Conservation (phyloP, 2,888 invertebrate species). For the Phytoseiulus persimilis region DNA sequence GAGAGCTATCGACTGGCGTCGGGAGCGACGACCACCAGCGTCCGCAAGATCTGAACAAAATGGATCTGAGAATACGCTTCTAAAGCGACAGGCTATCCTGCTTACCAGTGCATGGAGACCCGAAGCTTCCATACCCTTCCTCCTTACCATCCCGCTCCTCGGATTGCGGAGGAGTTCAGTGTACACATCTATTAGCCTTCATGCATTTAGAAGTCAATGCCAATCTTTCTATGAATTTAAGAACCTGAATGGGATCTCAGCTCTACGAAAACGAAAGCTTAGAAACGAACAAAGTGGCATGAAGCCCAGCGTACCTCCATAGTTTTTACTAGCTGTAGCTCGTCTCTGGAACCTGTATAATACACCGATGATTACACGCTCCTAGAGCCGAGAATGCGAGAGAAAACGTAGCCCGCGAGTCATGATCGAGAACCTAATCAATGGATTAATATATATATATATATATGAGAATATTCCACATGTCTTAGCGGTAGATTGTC, state of each 20-base stretch:
- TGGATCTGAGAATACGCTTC: neutral
- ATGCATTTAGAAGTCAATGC: neutral
- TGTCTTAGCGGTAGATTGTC: neutral
- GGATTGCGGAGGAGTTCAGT: neutral
- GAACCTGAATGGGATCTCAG: neutral
- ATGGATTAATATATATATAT: constrained; percentile 19
- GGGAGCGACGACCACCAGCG: neutral
- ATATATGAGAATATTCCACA: neutral
- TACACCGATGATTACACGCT: constrained; percentile 27
- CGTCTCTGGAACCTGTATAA: constrained; percentile 38
- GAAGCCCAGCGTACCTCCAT: neutral
- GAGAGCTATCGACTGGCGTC: neutral
- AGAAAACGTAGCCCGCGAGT: neutral
- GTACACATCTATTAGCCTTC: neutral
- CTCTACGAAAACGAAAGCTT: neutral
- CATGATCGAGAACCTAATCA: neutral
- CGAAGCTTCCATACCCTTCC: neutral
- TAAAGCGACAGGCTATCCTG: neutral
- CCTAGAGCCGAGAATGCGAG: neutral
- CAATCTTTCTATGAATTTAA: neutral
- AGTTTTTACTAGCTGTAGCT: constrained; percentile 12
- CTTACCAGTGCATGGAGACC: neutral
- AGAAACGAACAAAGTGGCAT: neutral
- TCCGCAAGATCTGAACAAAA: neutral
- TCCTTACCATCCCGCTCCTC: neutral